Evolutionary conservation across 37 sponge, comb jelly and placozoan species (phyloP), one percentile per base, ranked within the genome.

Genomic region (Oopsacas minuta): DNA sequence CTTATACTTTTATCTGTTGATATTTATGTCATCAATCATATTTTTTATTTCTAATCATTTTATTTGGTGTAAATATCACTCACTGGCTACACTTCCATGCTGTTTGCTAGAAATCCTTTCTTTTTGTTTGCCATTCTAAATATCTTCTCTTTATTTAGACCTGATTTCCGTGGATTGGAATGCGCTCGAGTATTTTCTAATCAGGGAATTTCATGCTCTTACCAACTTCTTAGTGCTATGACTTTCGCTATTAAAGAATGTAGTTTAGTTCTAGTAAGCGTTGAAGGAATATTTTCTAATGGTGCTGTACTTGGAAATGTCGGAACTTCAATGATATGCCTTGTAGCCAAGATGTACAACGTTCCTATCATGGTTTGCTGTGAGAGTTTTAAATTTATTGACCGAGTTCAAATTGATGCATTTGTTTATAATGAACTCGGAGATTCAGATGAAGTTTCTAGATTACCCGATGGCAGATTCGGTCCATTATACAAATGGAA

Each of bases 361-460:
- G 96, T 95, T 0, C 99, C 99, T 5, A 94, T 98, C 20, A 90
- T 98, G 36, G 96, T 98, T 20, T 95, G 96, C 86, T 98, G 99
- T 88, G 99, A 98, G 83, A 98, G 96, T 3, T 98, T 93, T 92
- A 98, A 98, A 86, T 98, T 95, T 52, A 91, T 86, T 85, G 99
- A 98, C 15, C 84, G 91, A 39, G 99, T 98, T 28, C 99, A 95
- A 81, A 95, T 96, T 22, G 99, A 98, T 84, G 83, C 99, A 0
- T 90, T 98, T 53, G 96, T 95, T 36, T 91, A 85, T 52, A 98
- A 98, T 88, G 99, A 98, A 89, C 92, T 98, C 32, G 95, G 99
- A 84, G 99, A 98, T 81, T 96, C 99, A 36, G 88, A 91, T 86
- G 96, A 94, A 83, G 84, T 92, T 42, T 88, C 89, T 0, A 85